Evolutionary conservation across 2,113 vertebrate species (phyloP), one percentile per base, ranked within the genome.

Genomic region (Pteronura brasiliensis): DNA sequence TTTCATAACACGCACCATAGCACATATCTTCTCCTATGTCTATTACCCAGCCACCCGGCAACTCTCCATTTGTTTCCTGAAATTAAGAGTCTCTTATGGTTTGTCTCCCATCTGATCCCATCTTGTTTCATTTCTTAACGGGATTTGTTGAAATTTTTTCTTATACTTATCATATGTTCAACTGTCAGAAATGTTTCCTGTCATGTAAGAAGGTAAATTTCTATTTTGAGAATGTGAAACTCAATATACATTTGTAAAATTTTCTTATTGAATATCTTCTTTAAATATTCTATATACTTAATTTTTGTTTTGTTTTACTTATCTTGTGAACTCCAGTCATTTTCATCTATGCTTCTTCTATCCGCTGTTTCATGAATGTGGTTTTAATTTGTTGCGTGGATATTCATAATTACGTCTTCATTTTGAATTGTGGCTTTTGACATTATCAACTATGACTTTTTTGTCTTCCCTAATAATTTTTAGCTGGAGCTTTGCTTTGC

Each of bases 171-270:
- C 81, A 55, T 86, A 47, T 95, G 49, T 80, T 94, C 63, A 63
- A 55, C 72, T 86, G 90, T 90, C 74, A 94, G 81, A 65, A 94
- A 72, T 81, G 55, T 90, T 87, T 6, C 42, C 65, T 87, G 55
- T 80, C 44, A 74, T 55, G 47, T 81, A 63, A 55, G 74, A 94
- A 94, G 52, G 71, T 90, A 90, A 90, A 86, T 91, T 36, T 86
- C 34, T 57, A 44, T 81, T 96, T 91, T 94, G 55, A 87, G 63
- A 96, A n/a, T 57, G 52, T 72, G 18, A 90, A 65, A 65, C 14
- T 94, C 92, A 86, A 11, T 47, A 65, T 65, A 36, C 7, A 39
- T 80, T 90, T 14, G 1, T 86, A 55, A 72, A 25, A 65, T 23
- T 17, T 86, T 47, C 11, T 15, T n/a, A 71, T 23, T 52, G 34